Base-by-base conservation (phyloP, 1,140 invertebrate genomes). In the Colletes gigas region DNA sequence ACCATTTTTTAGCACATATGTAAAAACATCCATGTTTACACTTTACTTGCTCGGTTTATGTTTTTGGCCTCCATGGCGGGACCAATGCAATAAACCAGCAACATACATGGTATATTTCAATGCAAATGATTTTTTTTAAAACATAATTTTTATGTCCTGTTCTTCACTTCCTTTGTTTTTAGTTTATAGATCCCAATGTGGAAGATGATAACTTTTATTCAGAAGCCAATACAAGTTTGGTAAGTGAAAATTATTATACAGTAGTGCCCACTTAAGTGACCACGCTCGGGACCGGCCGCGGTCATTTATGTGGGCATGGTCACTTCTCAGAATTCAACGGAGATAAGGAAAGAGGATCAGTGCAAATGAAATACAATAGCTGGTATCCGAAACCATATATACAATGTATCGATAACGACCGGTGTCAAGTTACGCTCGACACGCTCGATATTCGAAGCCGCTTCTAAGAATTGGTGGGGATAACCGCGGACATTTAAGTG, bases 11-110 rank as follows among this genome's bases (percentile, higher is more conserved):
- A 97, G 95, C 85, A 98, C 97, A 9, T 98, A 98, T 91, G 92
- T 98, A 54, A 98, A 98, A 92, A 98, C 97, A 12, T 97, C 96
- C 9, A 97, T 98, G 96, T 98, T 98, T 90, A 95, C 96, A 3
- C 91, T 98, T 30, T 98, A 98, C 91, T 93, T 98, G 67, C 91
- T 97, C 75, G 97, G 97, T 39, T 96, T 98, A 84, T 94, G 97
- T 69, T 95, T 98, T 82, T 97, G 96, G 94, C 95, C 95, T 72
- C 96, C 97, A 30, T 98, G 97, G 97, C 94, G 96, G 89, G 95
- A 97, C 71, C 95, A 96, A 75, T 98, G 97, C 87, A 94, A 94
- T 67, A 95, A 95, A 83, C 94, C 95, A 78, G 91, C 94, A 65
- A 95, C 95, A 71, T 97, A 96, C 88, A 94, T 95, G 91, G 96